Percentiles rank a stretch among this genome's conserved stretches.
Conservation (phyloP, 2,797 vertebrate species). For the Amniataba percoides region DNA sequence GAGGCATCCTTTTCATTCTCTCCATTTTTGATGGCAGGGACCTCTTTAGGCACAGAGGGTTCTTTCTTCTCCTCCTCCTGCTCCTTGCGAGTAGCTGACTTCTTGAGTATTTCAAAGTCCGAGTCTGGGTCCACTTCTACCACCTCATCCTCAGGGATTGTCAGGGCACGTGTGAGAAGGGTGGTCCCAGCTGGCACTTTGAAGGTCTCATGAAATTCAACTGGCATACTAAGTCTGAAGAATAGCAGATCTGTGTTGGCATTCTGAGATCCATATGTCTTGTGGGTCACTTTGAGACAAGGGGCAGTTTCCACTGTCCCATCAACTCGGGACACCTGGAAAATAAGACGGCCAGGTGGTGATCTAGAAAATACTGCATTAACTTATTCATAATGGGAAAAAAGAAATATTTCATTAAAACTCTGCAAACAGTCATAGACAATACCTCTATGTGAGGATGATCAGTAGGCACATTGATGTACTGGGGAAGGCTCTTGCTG, state of each 20-base stretch:
- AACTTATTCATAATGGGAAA: neutral
- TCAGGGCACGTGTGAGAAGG: constrained; percentile 88
- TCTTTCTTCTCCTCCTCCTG: constrained; percentile 91
- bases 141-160: constrained; percentile 91
- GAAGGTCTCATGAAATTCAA: constrained; percentile 93
- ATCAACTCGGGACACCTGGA: constrained; percentile 90
- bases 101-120: constrained; percentile 93
- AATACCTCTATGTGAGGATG: constrained; percentile 92
- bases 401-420: neutral
- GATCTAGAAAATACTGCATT: neutral
- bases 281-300: constrained; percentile 91
- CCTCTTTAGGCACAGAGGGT: constrained; percentile 79
- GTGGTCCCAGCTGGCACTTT: constrained; percentile 90
- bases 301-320: constrained; percentile 94
- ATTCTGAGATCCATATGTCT: constrained; percentile 92
- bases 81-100: constrained; percentile 89
- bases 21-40: constrained; percentile 80
- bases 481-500: constrained; percentile 96
- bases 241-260: constrained; percentile 92
- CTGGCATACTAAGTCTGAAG: constrained; percentile 92
- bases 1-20: constrained; percentile 95
- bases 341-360: neutral
- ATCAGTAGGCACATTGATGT: constrained; percentile 86
- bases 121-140: constrained; percentile 91
- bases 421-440: neutral